Evolutionary conservation across 2,888 invertebrate species (phyloP).

Genomic region (Drosophila pseudotakahashii): DNA sequence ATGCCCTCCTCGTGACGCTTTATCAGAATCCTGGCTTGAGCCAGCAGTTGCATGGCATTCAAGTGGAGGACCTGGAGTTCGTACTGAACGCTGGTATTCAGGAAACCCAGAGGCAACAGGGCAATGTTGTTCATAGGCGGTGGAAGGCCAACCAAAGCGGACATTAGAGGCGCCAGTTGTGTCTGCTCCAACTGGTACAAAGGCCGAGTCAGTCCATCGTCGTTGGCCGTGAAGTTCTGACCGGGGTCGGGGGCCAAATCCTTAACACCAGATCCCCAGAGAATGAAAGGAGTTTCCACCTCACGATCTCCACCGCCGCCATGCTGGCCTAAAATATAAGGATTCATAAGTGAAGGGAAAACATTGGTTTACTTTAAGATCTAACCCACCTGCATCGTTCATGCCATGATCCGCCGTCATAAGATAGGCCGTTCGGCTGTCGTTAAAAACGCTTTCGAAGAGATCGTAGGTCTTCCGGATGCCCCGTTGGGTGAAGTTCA

Average conservation of each 20-base stretch:
- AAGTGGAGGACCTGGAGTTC: slow-evolving; percentile 88
- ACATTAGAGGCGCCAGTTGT: slow-evolving; percentile 95
- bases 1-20: slow-evolving; percentile 66
- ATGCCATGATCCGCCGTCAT: slow-evolving; percentile 99
- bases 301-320: slow-evolving; percentile 92
- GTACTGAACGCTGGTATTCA: slow-evolving; percentile 73
- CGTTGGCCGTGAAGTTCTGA: slow-evolving; percentile 31
- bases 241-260: slow-evolving; percentile 22
- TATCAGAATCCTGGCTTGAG: slow-evolving; percentile 85
- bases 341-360: too few relatives aligned
- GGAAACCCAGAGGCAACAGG: slow-evolving; percentile 68
- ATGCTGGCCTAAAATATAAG: slow-evolving; percentile 89
- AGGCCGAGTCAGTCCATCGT: slow-evolving; percentile 65
- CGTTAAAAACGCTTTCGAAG: slow-evolving; percentile 90
- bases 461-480: slow-evolving; percentile 88
- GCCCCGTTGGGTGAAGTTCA: slow-evolving; percentile 91
- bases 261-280: slow-evolving; percentile 95
- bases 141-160: slow-evolving; percentile 92
- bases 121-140: slow-evolving; percentile 92
- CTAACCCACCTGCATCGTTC: slow-evolving; percentile 93
- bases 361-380: slow-evolving; percentile 17
- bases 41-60: slow-evolving; percentile 91
- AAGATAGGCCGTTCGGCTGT: slow-evolving; percentile 92
- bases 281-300: slow-evolving; percentile 96
- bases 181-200: slow-evolving; percentile 92